Evolutionary conservation across 2,888 invertebrate genomes (phyloP).

Genomic region (Mamestra brassicae): DNA sequence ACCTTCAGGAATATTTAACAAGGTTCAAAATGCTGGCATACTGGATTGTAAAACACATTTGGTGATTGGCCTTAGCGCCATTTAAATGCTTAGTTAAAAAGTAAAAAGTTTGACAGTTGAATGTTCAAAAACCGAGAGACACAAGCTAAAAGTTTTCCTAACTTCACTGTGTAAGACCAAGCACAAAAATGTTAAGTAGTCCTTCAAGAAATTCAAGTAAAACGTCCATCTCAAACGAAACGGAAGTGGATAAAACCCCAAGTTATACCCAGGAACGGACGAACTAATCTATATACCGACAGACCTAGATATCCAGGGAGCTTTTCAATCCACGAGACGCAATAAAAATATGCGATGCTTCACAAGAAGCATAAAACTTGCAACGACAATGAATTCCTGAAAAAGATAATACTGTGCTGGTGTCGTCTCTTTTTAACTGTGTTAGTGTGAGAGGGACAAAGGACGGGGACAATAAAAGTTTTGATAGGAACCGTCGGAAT

Average conservation of each 20-base stretch:
- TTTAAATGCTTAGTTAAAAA: not conserved
- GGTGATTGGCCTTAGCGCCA: not conserved
- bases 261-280: slow-evolving; percentile 40
- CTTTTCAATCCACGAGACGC: slow-evolving; percentile 86
- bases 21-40: too few species aligned
- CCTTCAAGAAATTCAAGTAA: not conserved
- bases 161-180: not conserved
- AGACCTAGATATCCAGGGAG: slow-evolving; percentile 73
- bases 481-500: slow-evolving; percentile 89
- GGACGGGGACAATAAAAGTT: slow-evolving; percentile 87
- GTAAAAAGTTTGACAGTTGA: not conserved
- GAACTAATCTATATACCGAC: slow-evolving; percentile 62
- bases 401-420: slow-evolving; percentile 86
- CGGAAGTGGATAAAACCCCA: slow-evolving; percentile 35
- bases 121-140: not conserved
- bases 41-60: not conserved
- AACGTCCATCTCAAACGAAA: slow-evolving; percentile 17
- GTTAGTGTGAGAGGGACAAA: slow-evolving; percentile 84
- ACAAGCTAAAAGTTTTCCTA: not conserved
- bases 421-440: slow-evolving; percentile 84
- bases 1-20: too few species aligned
- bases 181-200: slow-evolving; percentile 22
- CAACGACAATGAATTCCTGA: slow-evolving; percentile 90
- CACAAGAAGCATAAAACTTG: slow-evolving; percentile 86
- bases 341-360: slow-evolving; percentile 90